Evolutionary conservation across 2,113 vertebrate genomes (phyloP), one percentile per base, ranked within the genome.

Genomic region (Neomonachus schauinslandi): DNA sequence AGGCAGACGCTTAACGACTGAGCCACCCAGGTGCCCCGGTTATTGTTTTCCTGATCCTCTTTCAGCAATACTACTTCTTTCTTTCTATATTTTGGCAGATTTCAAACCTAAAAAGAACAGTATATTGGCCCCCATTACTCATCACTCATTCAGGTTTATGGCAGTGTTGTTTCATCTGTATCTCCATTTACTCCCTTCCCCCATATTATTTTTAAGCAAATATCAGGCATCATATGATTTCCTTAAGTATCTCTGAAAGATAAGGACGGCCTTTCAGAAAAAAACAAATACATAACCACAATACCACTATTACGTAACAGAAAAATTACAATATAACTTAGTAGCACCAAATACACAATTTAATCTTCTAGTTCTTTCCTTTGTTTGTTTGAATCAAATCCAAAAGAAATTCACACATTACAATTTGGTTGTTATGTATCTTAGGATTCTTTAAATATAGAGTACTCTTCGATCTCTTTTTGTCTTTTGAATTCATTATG

Each of bases 271-370:
- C 53, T 46, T 83, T 53, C 4, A 42, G 24, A 31, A 57, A 76
- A 76, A 87, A 59, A 82, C 33, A 83, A 89, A 33, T 39, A 11
- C 4, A 33, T 72, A 46, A 81, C 31, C 57, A 63, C 9, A 85
- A 15, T 71, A 61, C 8, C 28, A 42, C 63, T 69, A 39, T 86
- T 87, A 55, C 7, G 22, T 53, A 5, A 5, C 84, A 85, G 79
- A 90, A 95, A 91, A 95, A 91, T 83, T 61, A 36, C 0, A 63
- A 16, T 72, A 94, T 94, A 63, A 5, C 28, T 71, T 88, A 81
- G 65, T 72, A 49, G 33, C 19, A 33, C 87, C n/a, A 94, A 86
- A 81, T 49, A 81, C 81, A 72, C 12, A 46, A 36, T 72, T 80
- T 55, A 80, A 24, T 91, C 85, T 94, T 96, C 42, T 21, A 51